Evolutionary conservation across 2,113 vertebrate genomes (phyloP), one percentile per base, ranked within the genome.

Genomic region (Chiloscyllium plagiosum): DNA sequence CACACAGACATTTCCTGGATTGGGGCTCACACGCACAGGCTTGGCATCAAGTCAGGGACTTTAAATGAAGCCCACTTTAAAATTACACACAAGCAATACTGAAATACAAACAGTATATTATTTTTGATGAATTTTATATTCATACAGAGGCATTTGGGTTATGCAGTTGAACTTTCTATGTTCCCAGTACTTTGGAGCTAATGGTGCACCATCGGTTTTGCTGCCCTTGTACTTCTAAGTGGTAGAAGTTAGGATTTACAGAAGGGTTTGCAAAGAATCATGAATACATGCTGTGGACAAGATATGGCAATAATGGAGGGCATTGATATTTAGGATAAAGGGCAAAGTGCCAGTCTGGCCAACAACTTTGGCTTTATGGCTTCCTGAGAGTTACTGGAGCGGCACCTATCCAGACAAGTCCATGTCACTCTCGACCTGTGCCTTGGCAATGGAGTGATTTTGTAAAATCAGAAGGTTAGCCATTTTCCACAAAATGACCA

Each of bases 21-120:
- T 85, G 95, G n/a, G 65, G 24, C 96, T 96, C 87, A 96, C 96
- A 96, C 78, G 96, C 85, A 83, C 65, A 96, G 95, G 61, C 47
- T 90, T 95, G 85, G 90, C 69, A 33, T 8, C 47, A n/a, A 37
- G 95, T 86, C 95, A 96, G 95, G 5, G 42, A 96, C 65, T 70
- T 69, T 24, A 15, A 76, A 76, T 70, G 72, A 52, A 72, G 33
- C 42, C 69, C 26, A 95, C 47, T 68, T 93, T 19, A 66, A 93
- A 93, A 37, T 22, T 93, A 92, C 37, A 68, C n/a, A 66, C 33
- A 66, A 17, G 6, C 52, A n/a, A 93, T 15, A 33, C n/a, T 93
- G 89, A 93, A 68, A 24, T 37, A 19, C n/a, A 83, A 83, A 22
- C 37, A 66, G 10, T 92, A 93, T 93, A 66, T 65, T 66, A 50